These are phyloP conservation scores for Formicarius rufipectus DNA, from an alignment of 2,113 vertebrate genomes.

Conservation along the genomic window DNA sequence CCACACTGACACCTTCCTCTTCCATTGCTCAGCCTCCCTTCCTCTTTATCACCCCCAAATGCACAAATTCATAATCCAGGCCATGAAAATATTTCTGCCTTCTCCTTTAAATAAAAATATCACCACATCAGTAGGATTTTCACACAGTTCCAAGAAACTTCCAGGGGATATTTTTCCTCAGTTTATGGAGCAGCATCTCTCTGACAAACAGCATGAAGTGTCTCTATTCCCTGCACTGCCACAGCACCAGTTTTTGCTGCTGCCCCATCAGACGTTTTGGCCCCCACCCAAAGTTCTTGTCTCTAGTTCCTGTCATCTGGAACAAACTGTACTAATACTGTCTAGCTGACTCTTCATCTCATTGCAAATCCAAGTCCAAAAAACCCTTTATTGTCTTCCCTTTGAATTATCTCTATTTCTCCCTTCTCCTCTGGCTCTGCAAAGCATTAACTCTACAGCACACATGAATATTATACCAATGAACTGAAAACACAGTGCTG, in stretches of 20 bases:
- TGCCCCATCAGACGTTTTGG: slow-evolving; percentile 15
- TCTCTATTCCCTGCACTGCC: not conserved
- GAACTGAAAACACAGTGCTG: not conserved
- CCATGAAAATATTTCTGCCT: not conserved
- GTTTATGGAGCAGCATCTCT: not conserved
- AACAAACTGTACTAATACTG: not conserved
- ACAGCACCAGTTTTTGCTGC: not conserved
- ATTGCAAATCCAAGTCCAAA: not conserved
- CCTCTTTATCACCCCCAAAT: not conserved
- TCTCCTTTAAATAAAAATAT: not conserved
- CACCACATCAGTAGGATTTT: not conserved
- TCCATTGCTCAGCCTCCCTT: not conserved
- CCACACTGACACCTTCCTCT: not conserved
- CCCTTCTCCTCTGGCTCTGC: not conserved
- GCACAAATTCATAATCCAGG: not conserved
- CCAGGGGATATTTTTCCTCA: not conserved
- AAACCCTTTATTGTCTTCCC: not conserved
- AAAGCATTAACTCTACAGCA: not conserved
- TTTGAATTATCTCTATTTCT: not conserved
- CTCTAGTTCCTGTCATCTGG: slow-evolving; percentile 5
- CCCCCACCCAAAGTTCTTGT: slow-evolving; percentile 5
- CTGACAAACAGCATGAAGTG: not conserved
- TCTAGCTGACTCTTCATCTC: slow-evolving; percentile 20
- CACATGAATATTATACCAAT: not conserved
- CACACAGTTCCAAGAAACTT: not conserved